These are phyloP conservation scores for Bombyx mandarina DNA, from an alignment of 1,140 invertebrate genomes.

Conservation along the genomic window DNA sequence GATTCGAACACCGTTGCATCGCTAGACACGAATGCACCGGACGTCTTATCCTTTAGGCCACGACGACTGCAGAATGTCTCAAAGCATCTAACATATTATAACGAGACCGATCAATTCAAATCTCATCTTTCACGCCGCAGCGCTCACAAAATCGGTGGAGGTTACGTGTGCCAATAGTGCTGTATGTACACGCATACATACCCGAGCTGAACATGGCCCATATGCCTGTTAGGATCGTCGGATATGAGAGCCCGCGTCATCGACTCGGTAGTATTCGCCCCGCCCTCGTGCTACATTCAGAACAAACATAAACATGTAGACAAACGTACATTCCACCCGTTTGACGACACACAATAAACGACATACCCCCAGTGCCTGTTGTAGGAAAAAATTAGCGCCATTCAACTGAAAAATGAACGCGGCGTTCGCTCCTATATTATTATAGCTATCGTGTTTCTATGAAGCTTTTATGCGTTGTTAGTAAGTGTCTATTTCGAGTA, in stretches of 20 bases:
- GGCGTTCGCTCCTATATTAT: conserved; percentile 4
- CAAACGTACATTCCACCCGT: conserved; percentile 54
- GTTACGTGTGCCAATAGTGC: conserved; percentile 41
- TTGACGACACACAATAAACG: conserved; percentile 72
- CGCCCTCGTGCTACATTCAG: conserved; percentile 87
- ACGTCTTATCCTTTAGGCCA: too few relatives aligned
- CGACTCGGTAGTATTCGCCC: conserved; percentile 89
- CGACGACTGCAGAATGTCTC: too few relatives aligned
- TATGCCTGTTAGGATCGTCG: conserved; percentile 88
- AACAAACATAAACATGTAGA: conserved; percentile 72
- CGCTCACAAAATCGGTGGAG: not conserved
- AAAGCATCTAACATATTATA: too few relatives aligned
- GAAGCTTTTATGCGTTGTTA: conserved; percentile 53
- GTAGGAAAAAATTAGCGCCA: conserved; percentile 68
- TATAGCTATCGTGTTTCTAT: conserved; percentile 30
- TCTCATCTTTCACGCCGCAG: too few relatives aligned
- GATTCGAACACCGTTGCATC: too few relatives aligned
- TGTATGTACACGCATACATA: conserved; percentile 78
- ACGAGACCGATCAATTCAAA: too few relatives aligned
- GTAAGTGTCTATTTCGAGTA: conserved; percentile 37
- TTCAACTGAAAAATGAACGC: conserved; percentile 23
- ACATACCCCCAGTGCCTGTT: conserved; percentile 39
- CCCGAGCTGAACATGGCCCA: conserved; percentile 92
- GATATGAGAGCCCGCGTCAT: conserved; percentile 92
- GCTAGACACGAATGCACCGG: too few relatives aligned